A percentile compares a stretch with the other conserved stretches of the same genome.
Conservation (phyloP, 2,797 vertebrate genomes). For the Chaetophractus vellerosus region DNA sequence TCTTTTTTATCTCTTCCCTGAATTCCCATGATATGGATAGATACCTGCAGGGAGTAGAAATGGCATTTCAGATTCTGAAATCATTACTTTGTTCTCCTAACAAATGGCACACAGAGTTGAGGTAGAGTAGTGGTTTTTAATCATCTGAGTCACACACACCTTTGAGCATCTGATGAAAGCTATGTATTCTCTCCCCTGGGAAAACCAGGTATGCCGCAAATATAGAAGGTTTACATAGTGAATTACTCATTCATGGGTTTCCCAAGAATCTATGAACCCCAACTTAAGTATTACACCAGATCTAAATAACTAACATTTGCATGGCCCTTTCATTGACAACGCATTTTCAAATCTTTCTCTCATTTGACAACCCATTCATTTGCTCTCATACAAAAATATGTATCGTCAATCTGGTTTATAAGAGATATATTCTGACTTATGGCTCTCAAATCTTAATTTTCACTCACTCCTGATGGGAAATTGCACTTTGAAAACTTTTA, state of each 20-base stretch:
- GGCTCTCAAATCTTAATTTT: constrained; percentile 33
- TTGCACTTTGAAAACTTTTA: constrained; percentile 38
- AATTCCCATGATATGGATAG: not conserved
- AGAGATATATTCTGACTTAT: constrained; percentile 53
- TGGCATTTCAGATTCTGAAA: not conserved
- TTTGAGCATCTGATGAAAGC: constrained; percentile 54
- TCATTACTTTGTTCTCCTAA: constrained; percentile 40
- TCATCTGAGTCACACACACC: constrained; percentile 69
- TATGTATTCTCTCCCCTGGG: constrained; percentile 21
- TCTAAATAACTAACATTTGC: constrained; percentile 1
- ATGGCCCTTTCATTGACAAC: constrained; percentile 2
- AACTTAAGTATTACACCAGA: constrained; percentile 6
- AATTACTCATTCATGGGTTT: constrained; percentile 3
- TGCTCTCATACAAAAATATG: not conserved
- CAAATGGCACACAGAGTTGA: not conserved
- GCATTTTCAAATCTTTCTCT: constrained; percentile 50
- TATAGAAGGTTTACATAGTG: not conserved
- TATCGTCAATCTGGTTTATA: not conserved
- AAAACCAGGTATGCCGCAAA: constrained; percentile 52
- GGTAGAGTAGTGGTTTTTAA: constrained; percentile 14
- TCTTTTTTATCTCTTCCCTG: constrained; percentile 1
- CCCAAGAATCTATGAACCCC: not conserved
- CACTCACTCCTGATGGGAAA: constrained; percentile 14
- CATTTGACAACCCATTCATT: not conserved
- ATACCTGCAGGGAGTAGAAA: not conserved